phyloP scores from a whole-genome alignment of 2,113 vertebrate species.

The Prolemur simus region DNA sequence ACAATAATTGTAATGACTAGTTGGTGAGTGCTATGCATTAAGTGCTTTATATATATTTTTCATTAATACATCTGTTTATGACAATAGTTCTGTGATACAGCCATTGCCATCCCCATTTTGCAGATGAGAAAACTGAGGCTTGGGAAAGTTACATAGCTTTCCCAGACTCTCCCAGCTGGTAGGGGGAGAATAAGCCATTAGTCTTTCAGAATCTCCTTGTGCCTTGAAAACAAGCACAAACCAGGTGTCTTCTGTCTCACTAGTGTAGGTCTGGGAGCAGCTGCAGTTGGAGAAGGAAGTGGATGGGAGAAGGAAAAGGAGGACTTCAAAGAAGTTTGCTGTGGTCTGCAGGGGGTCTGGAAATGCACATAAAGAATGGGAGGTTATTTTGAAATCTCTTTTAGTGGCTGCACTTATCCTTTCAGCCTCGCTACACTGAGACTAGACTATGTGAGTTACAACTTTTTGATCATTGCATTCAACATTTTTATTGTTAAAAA shows the following conservation, averaged over 20 bases:
- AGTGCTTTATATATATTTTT: not conserved
- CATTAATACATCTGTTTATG: not conserved
- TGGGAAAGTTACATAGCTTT: not conserved
- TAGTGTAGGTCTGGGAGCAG: not conserved
- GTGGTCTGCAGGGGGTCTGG: not conserved
- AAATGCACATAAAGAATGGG: not conserved
- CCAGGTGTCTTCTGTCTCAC: not conserved
- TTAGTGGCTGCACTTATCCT: not conserved
- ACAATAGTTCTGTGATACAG: not conserved
- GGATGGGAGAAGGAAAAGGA: not conserved
- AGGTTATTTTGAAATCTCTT: not conserved
- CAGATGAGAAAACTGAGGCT: not conserved
- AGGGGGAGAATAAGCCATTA: not conserved
- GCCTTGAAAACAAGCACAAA: not conserved
- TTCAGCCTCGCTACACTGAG: not conserved
- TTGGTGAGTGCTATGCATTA: not conserved
- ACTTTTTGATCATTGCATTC: conserved; percentile 2
- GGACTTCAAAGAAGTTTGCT: not conserved
- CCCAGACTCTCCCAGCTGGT: not conserved
- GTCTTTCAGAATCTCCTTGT: not conserved
- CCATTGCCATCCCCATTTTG: not conserved
- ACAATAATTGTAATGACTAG: not conserved
- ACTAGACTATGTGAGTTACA: not conserved
- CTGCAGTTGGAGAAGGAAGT: not conserved
- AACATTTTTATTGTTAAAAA: conserved; percentile 25